phyloP scores from a whole-genome alignment of 1,140 invertebrate species.

The Cydia strobilella region DNA sequence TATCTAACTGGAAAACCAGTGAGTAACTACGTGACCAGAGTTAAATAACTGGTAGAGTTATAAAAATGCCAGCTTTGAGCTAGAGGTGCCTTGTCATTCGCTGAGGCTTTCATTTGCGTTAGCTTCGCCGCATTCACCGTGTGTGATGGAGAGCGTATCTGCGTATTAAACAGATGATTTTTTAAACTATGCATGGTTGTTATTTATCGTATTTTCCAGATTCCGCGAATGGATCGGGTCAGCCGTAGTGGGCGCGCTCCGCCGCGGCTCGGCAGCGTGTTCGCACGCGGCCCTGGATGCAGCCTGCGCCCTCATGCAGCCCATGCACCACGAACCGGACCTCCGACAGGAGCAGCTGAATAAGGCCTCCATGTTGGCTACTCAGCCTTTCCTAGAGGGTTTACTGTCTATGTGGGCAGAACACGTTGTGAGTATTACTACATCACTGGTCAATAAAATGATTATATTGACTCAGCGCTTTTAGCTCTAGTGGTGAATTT shows the following conservation, averaged over 20 bases:
- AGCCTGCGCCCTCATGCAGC: constrained; percentile 98
- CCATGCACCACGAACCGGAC: constrained; percentile 98
- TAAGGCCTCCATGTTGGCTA: constrained; percentile 97
- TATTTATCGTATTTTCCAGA: constrained; percentile 70
- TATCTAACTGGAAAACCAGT: too few species aligned
- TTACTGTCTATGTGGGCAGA: constrained; percentile 97
- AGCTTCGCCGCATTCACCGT: too few species aligned
- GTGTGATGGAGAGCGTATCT: too few species aligned
- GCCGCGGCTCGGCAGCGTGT: constrained; percentile 92
- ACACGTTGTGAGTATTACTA: constrained; percentile 89
- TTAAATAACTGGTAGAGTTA: too few species aligned
- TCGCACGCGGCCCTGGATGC: constrained; percentile 98
- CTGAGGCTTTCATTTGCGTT: too few species aligned
- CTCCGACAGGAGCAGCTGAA: constrained; percentile 98
- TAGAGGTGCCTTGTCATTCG: too few species aligned
- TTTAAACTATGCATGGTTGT: background rate
- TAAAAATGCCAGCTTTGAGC: too few species aligned
- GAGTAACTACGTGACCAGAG: too few species aligned
- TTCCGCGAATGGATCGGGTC: constrained; percentile 97
- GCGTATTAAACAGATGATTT: too few species aligned
- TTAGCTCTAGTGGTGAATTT: too few species aligned
- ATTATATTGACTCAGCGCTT: too few species aligned
- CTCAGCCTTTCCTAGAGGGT: constrained; percentile 95
- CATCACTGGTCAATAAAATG: too few species aligned
- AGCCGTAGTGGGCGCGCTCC: constrained; percentile 95